phyloP scores from a whole-genome alignment of 1,140 invertebrate species.

The Bombus confusus region DNA sequence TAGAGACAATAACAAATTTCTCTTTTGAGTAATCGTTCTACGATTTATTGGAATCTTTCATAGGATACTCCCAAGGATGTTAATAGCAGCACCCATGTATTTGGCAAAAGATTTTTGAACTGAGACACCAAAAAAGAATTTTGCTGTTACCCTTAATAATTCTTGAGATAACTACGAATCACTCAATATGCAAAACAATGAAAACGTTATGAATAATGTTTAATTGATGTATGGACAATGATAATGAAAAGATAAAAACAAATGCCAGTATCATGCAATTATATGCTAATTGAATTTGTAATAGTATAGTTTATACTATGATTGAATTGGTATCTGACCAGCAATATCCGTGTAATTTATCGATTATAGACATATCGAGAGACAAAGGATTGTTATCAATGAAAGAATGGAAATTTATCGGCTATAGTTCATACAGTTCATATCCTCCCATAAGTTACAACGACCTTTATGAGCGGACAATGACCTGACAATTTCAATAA shows the following conservation, averaged over 20 bases:
- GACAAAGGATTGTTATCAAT: constrained; percentile 66
- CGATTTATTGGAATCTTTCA: no score
- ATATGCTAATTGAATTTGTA: background rate
- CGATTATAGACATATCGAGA: constrained; percentile 16
- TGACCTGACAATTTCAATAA: constrained; percentile 65
- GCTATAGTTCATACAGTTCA: constrained; percentile 37
- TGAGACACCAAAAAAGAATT: background rate
- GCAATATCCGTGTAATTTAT: background rate
- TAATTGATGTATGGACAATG: background rate
- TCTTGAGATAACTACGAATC: background rate
- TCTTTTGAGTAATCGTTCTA: no score
- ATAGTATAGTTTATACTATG: background rate
- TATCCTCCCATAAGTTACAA: constrained; percentile 58
- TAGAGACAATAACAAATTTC: background rate
- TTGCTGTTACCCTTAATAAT: background rate
- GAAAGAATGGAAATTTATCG: constrained; percentile 47
- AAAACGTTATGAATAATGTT: background rate
- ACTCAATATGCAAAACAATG: background rate
- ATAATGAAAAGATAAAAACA: background rate
- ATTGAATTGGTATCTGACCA: background rate
- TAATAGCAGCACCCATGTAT: background rate
- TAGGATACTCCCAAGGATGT: background rate
- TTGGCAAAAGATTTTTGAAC: background rate
- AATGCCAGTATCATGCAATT: background rate
- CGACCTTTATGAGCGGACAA: constrained; percentile 62